phyloP scores from a whole-genome alignment of 2,113 vertebrate species.

The Oryzias curvinotus region DNA sequence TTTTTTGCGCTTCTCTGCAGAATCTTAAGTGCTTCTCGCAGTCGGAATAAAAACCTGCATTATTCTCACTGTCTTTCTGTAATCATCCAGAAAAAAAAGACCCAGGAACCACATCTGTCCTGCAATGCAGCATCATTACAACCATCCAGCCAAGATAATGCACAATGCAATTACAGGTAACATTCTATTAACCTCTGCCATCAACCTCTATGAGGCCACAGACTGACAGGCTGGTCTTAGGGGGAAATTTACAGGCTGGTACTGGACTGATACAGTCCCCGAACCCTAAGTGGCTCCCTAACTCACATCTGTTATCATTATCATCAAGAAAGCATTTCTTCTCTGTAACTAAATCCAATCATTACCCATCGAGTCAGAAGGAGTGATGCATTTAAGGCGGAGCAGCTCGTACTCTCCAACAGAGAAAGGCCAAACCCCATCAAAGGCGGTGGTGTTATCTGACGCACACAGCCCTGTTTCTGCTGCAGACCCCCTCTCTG shows the following conservation, averaged over 20 bases:
- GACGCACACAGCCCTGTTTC: conserved; percentile 55
- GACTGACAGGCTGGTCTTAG: conserved; percentile 19
- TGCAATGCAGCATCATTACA: conserved; percentile 41
- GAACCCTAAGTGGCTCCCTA: conserved; percentile 52
- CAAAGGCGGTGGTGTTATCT: conserved; percentile 74
- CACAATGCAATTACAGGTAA: conserved; percentile 64
- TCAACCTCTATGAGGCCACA: conserved; percentile 44
- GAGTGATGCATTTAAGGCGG: conserved; percentile 52
- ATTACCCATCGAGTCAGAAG: conserved; percentile 56
- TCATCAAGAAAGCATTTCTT: conserved; percentile 58
- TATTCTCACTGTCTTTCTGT: conserved; percentile 7
- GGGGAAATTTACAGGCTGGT: conserved; percentile 54
- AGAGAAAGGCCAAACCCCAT: conserved; percentile 51
- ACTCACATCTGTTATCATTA: conserved; percentile 69
- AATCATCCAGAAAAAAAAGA: conserved; percentile 8
- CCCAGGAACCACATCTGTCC: conserved; percentile 20
- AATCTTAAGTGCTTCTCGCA: conserved; percentile 39
- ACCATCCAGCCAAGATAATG: conserved; percentile 27
- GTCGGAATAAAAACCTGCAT: conserved; percentile 30
- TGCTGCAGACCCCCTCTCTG: conserved; percentile 52
- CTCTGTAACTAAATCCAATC: conserved; percentile 70
- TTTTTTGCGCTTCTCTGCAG: conserved; percentile 44
- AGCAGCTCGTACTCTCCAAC: conserved; percentile 47
- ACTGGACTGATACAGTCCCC: conserved; percentile 38
- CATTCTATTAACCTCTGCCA: conserved; percentile 45